Conservation (phyloP, 2,797 vertebrate genomes). For the Gambelia wislizenii region DNA sequence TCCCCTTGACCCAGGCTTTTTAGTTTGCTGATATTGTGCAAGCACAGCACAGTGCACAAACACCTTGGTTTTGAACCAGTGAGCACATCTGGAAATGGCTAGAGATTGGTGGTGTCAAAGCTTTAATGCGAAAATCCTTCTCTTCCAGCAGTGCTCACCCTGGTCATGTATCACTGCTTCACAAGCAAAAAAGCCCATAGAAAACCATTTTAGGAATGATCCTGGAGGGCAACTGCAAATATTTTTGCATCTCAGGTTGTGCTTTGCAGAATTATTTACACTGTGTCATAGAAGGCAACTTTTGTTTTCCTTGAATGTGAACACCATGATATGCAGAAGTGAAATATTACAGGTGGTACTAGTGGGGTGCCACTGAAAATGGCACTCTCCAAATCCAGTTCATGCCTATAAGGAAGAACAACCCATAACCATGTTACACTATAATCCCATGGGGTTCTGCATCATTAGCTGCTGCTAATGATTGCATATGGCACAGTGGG, state of each 20-base stretch:
- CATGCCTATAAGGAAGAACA: not conserved
- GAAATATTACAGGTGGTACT: not conserved
- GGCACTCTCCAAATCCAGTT: not conserved
- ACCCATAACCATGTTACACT: not conserved
- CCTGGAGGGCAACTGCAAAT: conserved; percentile 5
- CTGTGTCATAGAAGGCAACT: not conserved
- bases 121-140: not conserved
- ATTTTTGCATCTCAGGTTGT: not conserved
- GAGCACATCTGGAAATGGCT: no score
- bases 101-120: no score
- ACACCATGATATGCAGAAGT: not conserved
- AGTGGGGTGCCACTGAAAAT: not conserved
- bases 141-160: not conserved
- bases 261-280: not conserved
- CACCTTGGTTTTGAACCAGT: no score
- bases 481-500: not conserved
- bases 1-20: no score
- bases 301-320: conserved; percentile 1
- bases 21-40: no score
- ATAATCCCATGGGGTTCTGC: not conserved
- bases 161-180: no score
- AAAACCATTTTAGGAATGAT: not conserved
- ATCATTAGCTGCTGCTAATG: not conserved
- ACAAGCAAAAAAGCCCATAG: not conserved
- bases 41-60: no score